phyloP scores from a whole-genome alignment of 2,888 invertebrate species.

The Molorchus minor region DNA sequence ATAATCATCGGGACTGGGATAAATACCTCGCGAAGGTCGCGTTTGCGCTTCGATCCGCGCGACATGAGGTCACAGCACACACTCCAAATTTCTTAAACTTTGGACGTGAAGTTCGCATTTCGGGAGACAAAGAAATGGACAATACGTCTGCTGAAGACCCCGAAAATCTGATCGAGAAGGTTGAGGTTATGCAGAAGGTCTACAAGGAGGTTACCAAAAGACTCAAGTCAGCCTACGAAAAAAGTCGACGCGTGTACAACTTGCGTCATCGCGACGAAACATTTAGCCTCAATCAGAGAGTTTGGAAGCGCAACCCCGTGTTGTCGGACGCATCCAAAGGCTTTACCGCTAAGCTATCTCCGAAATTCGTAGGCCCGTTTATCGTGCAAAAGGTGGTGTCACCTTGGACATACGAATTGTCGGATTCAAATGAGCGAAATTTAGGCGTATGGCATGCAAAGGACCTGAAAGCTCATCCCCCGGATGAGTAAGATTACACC shows the following conservation, averaged over 20 bases:
- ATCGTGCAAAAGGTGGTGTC: conserved; percentile 20
- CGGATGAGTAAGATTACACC: too few species aligned
- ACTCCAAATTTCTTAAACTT: conserved; percentile 30
- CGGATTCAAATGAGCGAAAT: conserved; percentile 20
- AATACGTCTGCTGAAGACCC: not conserved
- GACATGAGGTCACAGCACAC: conserved; percentile 21
- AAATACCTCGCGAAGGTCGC: conserved; percentile 10
- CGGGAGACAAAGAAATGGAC: not conserved
- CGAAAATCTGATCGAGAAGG: not conserved
- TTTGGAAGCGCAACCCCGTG: conserved; percentile 27
- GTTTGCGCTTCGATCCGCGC: conserved; percentile 21
- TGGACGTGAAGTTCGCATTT: conserved; percentile 21
- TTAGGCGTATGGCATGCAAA: conserved; percentile 33
- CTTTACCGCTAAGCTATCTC: conserved; percentile 33
- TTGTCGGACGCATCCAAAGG: conserved; percentile 29
- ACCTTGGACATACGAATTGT: conserved; percentile 33
- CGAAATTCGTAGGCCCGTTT: conserved; percentile 31
- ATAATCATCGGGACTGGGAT: conserved; percentile 21
- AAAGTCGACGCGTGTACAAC: conserved; percentile 17
- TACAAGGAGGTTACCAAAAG: conserved; percentile 11
- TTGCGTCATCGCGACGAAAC: conserved; percentile 16
- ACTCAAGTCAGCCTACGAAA: conserved; percentile 15
- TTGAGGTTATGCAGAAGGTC: not conserved
- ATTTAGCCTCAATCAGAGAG: conserved; percentile 9
- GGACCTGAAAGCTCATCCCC: conserved; percentile 31